Base-by-base conservation (phyloP, 1,140 invertebrate species). In the Drosophila erecta region DNA sequence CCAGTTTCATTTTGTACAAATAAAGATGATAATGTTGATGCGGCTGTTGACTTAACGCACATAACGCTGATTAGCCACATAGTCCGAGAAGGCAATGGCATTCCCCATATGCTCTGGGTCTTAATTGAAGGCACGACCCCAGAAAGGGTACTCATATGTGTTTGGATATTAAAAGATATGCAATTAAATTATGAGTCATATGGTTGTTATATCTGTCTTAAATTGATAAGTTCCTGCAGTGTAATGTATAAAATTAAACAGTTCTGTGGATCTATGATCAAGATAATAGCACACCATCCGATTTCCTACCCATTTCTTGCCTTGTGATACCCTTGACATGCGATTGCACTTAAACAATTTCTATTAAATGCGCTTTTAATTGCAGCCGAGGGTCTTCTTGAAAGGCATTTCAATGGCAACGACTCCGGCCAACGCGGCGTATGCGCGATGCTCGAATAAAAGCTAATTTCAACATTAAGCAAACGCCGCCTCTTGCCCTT, bases 351-450 rank as follows among this genome's bases (percentile, higher is more conserved):
- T 60, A 73, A 79, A 79, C 67, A 79, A 79, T 79, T 79, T 79
- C 53, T 79, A 79, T 79, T 73, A 79, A 79, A 79, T 79, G 76
- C 73, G 72, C 65, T 81, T 80, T 81, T 80, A 81, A 81, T 81
- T 80, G 78, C 72, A 75, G 57, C 14, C 22, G 44, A 80, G 55
- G 41, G 62, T 54, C 44, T 62, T 53, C 50, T 62, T 53, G 65
- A 47, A 76, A 79, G 72, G 57, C 64, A 57, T 60, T 69, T 79
- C 58, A 79, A 79, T 65, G 56, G 67, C 64, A 51, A 15, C 8
- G 46, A 53, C 61, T 41, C 59, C 59, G 37, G 17, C 40, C 46
- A 66, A 62, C 38, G 51, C 11, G 64, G 53, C 79, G 78, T 72
- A 81, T 81, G 35, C 78, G 60, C 66, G 38, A 58, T 61, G 51